These are phyloP conservation scores for Artemisiospiza belli DNA, from an alignment of 2,113 vertebrate genomes.

Conservation along the genomic window DNA sequence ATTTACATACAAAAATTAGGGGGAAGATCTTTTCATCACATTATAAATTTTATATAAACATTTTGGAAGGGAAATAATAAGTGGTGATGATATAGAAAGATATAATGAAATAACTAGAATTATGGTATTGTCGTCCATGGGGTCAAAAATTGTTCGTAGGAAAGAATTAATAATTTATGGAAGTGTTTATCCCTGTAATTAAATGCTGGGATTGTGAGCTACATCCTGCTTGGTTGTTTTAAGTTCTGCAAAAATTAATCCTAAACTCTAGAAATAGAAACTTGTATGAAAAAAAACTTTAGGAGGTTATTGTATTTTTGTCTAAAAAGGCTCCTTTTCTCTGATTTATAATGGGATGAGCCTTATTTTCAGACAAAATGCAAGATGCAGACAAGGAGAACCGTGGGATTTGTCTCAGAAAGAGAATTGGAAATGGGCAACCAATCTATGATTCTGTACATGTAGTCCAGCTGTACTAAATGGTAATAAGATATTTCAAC, in stretches of 20 bases:
- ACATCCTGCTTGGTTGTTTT: not conserved
- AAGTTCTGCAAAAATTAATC: not conserved
- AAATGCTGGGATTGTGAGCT: not conserved
- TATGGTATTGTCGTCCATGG: not conserved
- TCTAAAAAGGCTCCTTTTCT: not conserved
- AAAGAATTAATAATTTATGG: slow-evolving; percentile 43
- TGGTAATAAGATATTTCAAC: not conserved
- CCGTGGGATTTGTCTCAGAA: not conserved
- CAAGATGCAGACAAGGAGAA: not conserved
- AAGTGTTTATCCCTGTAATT: slow-evolving; percentile 44
- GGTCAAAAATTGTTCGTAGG: slow-evolving; percentile 6
- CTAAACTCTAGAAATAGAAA: not conserved
- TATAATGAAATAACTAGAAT: slow-evolving; percentile 4
- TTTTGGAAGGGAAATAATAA: slow-evolving; percentile 21
- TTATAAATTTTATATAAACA: slow-evolving; percentile 63
- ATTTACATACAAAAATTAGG: slow-evolving; percentile 56
- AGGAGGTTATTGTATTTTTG: not conserved
- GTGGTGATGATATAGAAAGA: not conserved
- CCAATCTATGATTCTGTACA: not conserved
- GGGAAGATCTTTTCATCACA: slow-evolving; percentile 36
- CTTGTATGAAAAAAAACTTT: not conserved
- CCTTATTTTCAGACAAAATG: not conserved
- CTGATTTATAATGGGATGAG: not conserved
- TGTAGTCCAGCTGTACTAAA: not conserved
- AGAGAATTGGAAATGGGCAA: not conserved